phyloP scores from a whole-genome alignment of 1,140 invertebrate species.

The Ceratosolen fusciceps region DNA sequence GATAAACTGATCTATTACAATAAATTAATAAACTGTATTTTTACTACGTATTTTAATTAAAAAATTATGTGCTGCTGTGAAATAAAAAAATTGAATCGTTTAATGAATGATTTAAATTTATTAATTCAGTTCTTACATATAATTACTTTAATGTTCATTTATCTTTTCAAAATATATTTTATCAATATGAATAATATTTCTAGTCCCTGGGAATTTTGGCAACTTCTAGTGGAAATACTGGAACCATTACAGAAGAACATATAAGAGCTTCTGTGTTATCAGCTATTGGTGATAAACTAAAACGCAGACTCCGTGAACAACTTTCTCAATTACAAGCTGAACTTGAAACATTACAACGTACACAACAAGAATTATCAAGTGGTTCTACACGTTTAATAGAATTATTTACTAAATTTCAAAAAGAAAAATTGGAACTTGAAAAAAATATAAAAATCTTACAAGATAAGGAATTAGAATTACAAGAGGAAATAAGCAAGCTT shows the following conservation, averaged over 20 bases:
- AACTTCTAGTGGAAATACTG: constrained; percentile 72
- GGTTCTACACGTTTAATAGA: constrained; percentile 88
- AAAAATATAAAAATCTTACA: constrained; percentile 87
- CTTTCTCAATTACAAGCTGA: constrained; percentile 92
- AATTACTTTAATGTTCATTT: too few relatives aligned
- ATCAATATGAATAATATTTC: constrained; percentile 29
- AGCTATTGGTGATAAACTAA: constrained; percentile 95
- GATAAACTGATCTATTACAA: too few relatives aligned
- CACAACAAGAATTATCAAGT: constrained; percentile 88
- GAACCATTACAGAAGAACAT: constrained; percentile 95
- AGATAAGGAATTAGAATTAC: constrained; percentile 90
- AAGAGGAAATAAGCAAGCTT: constrained; percentile 84
- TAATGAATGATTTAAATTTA: too few relatives aligned
- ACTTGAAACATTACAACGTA: constrained; percentile 89
- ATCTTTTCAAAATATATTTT: too few relatives aligned
- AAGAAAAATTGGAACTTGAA: constrained; percentile 88
- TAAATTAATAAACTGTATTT: too few relatives aligned
- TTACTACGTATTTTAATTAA: too few relatives aligned
- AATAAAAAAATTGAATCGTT: too few relatives aligned
- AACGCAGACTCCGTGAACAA: constrained; percentile 88
- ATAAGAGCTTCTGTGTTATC: constrained; percentile 93
- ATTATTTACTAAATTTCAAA: constrained; percentile 85
- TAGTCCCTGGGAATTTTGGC: constrained; percentile 70
- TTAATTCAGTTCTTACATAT: too few relatives aligned
- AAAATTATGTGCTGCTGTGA: too few relatives aligned